Base-by-base conservation (phyloP, 1,140 invertebrate species). In the Pseudachorutes palmiensis region DNA sequence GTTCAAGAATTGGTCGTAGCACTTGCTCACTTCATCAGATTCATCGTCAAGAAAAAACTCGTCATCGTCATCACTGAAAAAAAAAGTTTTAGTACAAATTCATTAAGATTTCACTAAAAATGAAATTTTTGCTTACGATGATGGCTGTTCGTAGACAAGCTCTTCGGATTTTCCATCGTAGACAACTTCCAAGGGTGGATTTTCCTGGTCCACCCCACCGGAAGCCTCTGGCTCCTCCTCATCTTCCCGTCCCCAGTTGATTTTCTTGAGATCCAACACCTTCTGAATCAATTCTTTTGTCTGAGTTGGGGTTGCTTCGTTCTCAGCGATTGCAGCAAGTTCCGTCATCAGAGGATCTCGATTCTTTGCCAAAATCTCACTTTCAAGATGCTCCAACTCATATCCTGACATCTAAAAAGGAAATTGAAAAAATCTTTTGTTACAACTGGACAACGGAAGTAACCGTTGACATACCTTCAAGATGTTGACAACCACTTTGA, bases 1-100 rank as follows among this genome's bases (percentile, higher is more conserved):
- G n/a, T n/a, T 55, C 24, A 55, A 22, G 51, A 55, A 55, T 55
- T 55, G 51, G 12, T 55, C 51, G 24, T 55, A 55, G 24, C 12
- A 24, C 12, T 55, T 55, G 19, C 19, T 41, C 36, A 41, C 36
- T 41, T 41, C 36, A 9, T 55, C 51, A 24, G 12, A 9, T 26
- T 55, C 51, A 14, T 55, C 51, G 24, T 55, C 51, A 5, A 55
- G 51, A 24, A 14, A 55, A 55, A 55, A 14, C 14, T 55, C 51
- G 3, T 26, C 51, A 19, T 55, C 51, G 14, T 55, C 51, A 3
- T 55, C 51, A 12, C 51, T 55, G 24, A 5, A 55, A 16, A 26
- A 9, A 55, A 55, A 55, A 9, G 36, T 19, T 45, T 19, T 45
- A 45, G 51, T 55, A 55, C 5, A 55, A 55, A 16, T 55, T 55